These are phyloP conservation scores for Penaeus chinensis DNA, from an alignment of 1,140 invertebrate genomes.

Conservation along the genomic window DNA sequence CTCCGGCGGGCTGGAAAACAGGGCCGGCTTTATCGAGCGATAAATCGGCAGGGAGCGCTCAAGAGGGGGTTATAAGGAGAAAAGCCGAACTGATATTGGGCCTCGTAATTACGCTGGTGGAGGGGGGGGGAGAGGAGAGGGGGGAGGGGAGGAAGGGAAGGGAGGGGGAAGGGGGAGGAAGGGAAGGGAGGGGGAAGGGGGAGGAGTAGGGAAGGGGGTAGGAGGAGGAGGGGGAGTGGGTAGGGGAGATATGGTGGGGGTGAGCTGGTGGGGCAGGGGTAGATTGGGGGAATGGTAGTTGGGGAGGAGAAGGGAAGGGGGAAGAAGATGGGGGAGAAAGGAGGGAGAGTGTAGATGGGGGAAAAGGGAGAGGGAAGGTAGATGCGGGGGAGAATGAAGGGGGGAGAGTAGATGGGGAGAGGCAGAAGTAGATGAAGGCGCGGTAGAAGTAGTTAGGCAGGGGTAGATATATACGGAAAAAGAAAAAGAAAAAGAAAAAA, in stretches of 20 bases:
- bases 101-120: constrained; percentile 20
- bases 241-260: not conserved
- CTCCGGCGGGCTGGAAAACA: constrained; percentile 16
- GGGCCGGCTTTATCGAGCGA: constrained; percentile 33
- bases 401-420: too few relatives aligned
- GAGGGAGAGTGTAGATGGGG: too few relatives aligned
- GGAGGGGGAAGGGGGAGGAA: not conserved
- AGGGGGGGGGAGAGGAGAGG: not conserved
- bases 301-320: not conserved
- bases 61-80: constrained; percentile 45
- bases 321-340: not conserved
- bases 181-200: not conserved
- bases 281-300: not conserved
- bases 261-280: not conserved
- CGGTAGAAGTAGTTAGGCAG: not conserved
- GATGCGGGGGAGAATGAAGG: too few relatives aligned
- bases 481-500: constrained; percentile 12
- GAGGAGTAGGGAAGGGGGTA: not conserved
- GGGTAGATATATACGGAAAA: constrained; percentile 26
- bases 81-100: constrained; percentile 19
- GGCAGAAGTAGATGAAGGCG: too few relatives aligned
- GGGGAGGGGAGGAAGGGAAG: not conserved
- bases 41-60: constrained; percentile 40
- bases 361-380: too few relatives aligned
- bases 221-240: not conserved